Conservation (phyloP, 2,888 invertebrate genomes). For the Julus scandinavius region DNA sequence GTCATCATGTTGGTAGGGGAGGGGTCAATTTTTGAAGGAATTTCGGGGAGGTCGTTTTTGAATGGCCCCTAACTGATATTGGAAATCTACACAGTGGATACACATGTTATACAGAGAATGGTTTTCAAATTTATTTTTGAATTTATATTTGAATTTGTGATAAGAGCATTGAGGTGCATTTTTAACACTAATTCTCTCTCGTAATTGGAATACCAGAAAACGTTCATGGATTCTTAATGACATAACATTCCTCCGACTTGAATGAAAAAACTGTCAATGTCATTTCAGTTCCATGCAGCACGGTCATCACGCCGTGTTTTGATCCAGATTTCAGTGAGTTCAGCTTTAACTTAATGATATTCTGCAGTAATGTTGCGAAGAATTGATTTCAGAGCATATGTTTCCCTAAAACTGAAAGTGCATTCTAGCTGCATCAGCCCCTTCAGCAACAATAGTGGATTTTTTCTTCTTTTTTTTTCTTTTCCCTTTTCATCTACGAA, state of each 20-base stretch:
- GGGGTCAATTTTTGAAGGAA: too few relatives aligned
- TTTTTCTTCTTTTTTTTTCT: background rate
- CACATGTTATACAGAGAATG: too few relatives aligned
- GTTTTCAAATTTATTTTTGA: too few relatives aligned
- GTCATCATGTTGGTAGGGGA: too few relatives aligned
- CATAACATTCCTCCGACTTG: background rate
- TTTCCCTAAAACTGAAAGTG: slow-evolving; percentile 10
- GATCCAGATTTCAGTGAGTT: background rate
- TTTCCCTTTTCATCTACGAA: background rate
- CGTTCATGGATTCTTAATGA: too few relatives aligned
- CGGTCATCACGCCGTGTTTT: background rate
- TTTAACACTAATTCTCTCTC: too few relatives aligned
- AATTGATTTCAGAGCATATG: slow-evolving; percentile 34
- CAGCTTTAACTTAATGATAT: slow-evolving; percentile 19
- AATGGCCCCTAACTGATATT: too few relatives aligned
- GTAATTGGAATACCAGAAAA: too few relatives aligned
- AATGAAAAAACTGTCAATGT: background rate
- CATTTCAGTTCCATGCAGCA: background rate
- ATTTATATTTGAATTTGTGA: too few relatives aligned
- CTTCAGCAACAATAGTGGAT: background rate
- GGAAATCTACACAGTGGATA: too few relatives aligned
- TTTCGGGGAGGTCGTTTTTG: too few relatives aligned
- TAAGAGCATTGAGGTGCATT: too few relatives aligned
- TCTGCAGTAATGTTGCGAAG: slow-evolving; percentile 6
- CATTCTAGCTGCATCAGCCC: background rate